A percentile compares a stretch with the other conserved stretches of the same genome.
Evolutionary conservation across 2,797 vertebrate species (phyloP).

Genomic region (Dryobates pubescens): DNA sequence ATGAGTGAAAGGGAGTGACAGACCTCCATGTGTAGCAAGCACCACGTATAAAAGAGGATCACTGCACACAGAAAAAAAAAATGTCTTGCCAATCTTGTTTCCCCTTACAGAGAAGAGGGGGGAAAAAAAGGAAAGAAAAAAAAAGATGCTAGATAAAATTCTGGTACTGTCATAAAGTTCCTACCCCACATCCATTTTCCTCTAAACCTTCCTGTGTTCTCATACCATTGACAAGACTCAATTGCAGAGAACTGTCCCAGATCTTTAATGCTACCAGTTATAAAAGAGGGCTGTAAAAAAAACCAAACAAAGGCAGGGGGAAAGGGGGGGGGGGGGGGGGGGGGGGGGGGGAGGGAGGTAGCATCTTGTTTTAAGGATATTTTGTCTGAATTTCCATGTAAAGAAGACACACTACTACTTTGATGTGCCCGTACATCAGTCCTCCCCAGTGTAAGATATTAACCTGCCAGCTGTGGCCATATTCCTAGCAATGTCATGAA

Average conservation of each 20-base stretch:
- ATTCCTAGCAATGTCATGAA: neutral
- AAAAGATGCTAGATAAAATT: neutral
- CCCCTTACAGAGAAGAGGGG: neutral
- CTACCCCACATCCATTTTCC: neutral
- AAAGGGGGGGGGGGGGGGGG: too few relatives aligned
- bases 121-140: neutral
- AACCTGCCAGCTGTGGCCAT: neutral
- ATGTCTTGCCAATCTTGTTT: neutral
- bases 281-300: neutral
- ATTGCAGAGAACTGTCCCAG: neutral
- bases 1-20: neutral
- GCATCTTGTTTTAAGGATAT: neutral
- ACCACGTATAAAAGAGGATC: neutral
- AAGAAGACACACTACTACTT: neutral
- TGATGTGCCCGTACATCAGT: neutral
- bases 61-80: neutral
- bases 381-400: neutral
- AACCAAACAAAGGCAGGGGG: neutral
- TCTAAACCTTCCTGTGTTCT: neutral
- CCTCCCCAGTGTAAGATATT: neutral
- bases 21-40: neutral
- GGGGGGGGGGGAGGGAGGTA: neutral
- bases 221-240: neutral
- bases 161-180: neutral
- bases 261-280: neutral